Evolutionary conservation across 2,888 invertebrate species (phyloP).

Genomic region (Brachyopa scutellaris): DNA sequence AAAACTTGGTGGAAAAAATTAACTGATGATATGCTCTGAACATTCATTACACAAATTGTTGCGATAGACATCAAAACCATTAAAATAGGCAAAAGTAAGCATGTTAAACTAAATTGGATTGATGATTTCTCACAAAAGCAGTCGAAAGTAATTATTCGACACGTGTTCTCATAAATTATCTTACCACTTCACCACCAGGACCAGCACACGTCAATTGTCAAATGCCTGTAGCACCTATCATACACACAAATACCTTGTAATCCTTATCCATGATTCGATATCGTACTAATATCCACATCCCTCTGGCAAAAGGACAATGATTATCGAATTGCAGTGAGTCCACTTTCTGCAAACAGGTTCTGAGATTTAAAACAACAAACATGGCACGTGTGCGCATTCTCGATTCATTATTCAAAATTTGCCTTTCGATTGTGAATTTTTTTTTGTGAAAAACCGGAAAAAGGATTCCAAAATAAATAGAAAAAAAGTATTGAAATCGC

Average conservation of each 20-base stretch:
- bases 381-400: slow-evolving; percentile 36
- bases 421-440: too few species aligned
- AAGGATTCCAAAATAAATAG: not conserved
- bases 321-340: slow-evolving; percentile 1
- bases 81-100: too few species aligned
- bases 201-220: not conserved
- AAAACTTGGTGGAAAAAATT: too few species aligned
- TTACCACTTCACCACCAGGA: not conserved
- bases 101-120: slow-evolving; percentile 4
- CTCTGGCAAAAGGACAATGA: slow-evolving; percentile 1
- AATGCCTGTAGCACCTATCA: not conserved
- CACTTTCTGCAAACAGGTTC: slow-evolving; percentile 5
- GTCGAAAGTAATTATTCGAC: slow-evolving; percentile 15
- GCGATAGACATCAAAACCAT: too few species aligned
- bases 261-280: not conserved
- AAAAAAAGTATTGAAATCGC: not conserved
- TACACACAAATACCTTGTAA: slow-evolving; percentile 12
- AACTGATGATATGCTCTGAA: too few species aligned
- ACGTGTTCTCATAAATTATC: not conserved
- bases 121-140: not conserved
- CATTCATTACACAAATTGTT: too few species aligned
- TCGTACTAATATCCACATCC: not conserved
- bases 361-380: not conserved
- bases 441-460: slow-evolving; percentile 15
- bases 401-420: too few species aligned